A percentile compares a stretch with the other conserved stretches of the same genome.
These are phyloP conservation scores for Thereva nobilitata DNA, from an alignment of 2,888 invertebrate genomes.

Conservation along the genomic window DNA sequence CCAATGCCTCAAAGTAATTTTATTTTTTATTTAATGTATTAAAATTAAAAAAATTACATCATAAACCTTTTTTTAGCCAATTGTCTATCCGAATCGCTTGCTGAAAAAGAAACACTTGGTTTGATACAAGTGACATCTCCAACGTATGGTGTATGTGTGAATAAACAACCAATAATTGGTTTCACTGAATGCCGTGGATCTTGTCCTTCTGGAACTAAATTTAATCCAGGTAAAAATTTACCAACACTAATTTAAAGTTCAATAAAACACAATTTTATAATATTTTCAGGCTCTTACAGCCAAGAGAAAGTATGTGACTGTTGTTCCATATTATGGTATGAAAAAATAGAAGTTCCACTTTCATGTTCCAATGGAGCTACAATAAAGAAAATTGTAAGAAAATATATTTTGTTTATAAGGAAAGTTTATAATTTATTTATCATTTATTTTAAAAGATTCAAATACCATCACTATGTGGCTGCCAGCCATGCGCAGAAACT, in stretches of 20 bases:
- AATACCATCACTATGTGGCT: constrained; percentile 24
- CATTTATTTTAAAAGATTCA: constrained; percentile 10
- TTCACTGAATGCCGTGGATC: constrained; percentile 73
- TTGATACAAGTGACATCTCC: constrained; percentile 60
- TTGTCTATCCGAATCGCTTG: constrained; percentile 63
- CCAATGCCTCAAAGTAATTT: constrained; percentile 59
- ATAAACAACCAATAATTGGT: constrained; percentile 63
- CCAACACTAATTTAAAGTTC: not conserved
- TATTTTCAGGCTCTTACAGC: constrained; percentile 59
- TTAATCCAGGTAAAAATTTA: constrained; percentile 62
- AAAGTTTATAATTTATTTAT: no score
- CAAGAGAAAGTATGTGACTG: constrained; percentile 67
- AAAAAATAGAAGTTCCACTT: constrained; percentile 52
- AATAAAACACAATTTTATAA: constrained; percentile 14
- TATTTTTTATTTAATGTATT: not conserved
- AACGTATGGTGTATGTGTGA: constrained; percentile 67
- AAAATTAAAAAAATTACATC: not conserved
- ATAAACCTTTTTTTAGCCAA: constrained; percentile 56
- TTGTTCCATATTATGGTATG: constrained; percentile 59
- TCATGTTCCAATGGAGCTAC: constrained; percentile 59
- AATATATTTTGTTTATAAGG: no score
- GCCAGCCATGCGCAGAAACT: constrained; percentile 3
- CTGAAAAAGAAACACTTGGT: constrained; percentile 63
- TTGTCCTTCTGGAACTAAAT: constrained; percentile 72
- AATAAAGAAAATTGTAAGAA: constrained; percentile 29